These are phyloP conservation scores for Gnathonemus echidnorhynchus DNA, from an alignment of 2,113 vertebrate species.

Conservation along the genomic window DNA sequence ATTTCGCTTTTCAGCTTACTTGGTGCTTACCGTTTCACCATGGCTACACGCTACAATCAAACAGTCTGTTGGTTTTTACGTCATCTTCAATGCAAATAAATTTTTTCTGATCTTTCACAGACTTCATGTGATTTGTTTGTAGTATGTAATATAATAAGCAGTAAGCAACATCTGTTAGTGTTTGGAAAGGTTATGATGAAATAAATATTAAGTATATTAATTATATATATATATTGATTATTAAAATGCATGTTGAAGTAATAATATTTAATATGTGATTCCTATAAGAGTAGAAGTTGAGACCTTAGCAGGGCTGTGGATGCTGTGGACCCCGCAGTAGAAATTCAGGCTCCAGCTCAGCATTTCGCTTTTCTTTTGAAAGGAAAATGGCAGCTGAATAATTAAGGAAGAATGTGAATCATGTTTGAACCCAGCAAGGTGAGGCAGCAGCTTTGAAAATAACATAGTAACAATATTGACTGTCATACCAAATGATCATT, in stretches of 20 bases:
- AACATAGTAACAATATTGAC: background rate
- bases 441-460: background rate
- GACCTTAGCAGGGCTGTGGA: background rate
- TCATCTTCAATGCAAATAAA: background rate
- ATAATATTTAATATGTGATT: background rate
- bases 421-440: background rate
- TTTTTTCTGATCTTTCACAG: background rate
- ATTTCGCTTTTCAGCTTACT: background rate
- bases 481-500: background rate
- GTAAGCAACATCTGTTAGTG: background rate
- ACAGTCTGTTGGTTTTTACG: background rate
- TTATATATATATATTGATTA: background rate
- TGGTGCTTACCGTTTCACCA: background rate
- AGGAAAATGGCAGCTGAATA: background rate
- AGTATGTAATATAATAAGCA: background rate
- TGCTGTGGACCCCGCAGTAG: background rate
- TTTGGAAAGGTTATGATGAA: background rate
- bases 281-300: background rate
- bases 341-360: background rate
- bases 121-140: background rate
- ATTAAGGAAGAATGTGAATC: background rate
- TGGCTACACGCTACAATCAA: background rate
- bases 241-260: background rate
- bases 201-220: background rate
- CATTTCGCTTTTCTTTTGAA: background rate